These are phyloP conservation scores for Pachydiplax longipennis DNA, from an alignment of 2,888 invertebrate genomes.

Conservation along the genomic window DNA sequence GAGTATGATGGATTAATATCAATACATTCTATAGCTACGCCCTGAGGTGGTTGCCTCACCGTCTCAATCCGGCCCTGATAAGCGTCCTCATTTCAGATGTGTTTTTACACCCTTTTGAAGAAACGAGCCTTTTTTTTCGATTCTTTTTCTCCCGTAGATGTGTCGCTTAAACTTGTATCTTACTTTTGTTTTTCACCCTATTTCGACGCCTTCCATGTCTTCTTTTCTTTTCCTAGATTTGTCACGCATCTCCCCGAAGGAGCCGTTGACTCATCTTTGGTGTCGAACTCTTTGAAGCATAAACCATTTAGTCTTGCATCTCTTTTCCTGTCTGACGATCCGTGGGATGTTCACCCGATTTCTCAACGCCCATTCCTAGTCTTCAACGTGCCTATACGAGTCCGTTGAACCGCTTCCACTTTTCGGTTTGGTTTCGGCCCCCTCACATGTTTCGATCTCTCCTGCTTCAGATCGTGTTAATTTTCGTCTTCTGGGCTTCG, in stretches of 20 bases:
- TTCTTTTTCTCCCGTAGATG: too few species aligned
- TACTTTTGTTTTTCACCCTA: background rate
- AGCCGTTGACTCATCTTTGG: background rate
- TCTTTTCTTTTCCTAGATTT: background rate
- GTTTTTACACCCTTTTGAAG: background rate
- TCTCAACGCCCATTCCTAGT: background rate
- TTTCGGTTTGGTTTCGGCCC: background rate
- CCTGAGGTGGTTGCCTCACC: too few species aligned
- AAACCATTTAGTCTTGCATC: background rate
- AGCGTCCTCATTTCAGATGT: too few species aligned
- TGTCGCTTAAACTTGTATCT: background rate
- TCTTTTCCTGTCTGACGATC: background rate
- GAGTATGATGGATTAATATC: too few species aligned
- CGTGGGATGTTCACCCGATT: background rate
- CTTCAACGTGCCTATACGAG: background rate
- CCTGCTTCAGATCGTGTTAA: background rate
- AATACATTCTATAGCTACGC: too few species aligned
- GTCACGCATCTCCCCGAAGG: background rate
- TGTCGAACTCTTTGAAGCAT: background rate
- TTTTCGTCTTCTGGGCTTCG: too few species aligned
- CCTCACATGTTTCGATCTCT: background rate
- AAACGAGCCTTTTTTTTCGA: too few species aligned
- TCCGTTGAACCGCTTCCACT: background rate
- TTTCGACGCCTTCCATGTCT: background rate
- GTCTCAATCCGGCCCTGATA: too few species aligned